Conservation (phyloP, 2,113 vertebrate species). For the Syngnathus typhle region DNA sequence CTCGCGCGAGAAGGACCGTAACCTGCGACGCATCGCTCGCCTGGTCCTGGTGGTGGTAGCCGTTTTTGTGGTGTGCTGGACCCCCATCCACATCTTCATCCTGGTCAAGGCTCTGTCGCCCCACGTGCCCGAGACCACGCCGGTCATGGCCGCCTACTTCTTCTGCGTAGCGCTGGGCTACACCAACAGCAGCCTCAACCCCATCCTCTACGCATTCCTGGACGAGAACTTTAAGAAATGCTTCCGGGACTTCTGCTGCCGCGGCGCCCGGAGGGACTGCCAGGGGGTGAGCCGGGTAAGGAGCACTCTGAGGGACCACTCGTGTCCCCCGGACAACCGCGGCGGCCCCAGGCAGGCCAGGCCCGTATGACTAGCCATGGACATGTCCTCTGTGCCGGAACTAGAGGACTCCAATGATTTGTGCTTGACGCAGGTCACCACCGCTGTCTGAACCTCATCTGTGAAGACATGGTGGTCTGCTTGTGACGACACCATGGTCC, state of each 20-base stretch:
- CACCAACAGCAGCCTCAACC: slow-evolving; percentile 96
- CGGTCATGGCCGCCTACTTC: slow-evolving; percentile 88
- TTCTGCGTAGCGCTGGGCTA: slow-evolving; percentile 96
- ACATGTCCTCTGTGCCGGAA: slow-evolving; percentile 77
- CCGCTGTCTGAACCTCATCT: slow-evolving; percentile 67
- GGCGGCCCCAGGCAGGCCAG: slow-evolving; percentile 68
- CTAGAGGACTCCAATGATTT: slow-evolving; percentile 82
- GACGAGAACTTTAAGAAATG: slow-evolving; percentile 98
- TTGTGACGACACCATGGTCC: background rate
- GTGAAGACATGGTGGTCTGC: background rate
- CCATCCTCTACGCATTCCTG: slow-evolving; percentile 76
- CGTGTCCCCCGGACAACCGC: slow-evolving; percentile 71
- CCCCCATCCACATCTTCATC: slow-evolving; percentile 93
- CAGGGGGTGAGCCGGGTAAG: slow-evolving; percentile 77
- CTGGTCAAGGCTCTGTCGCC: slow-evolving; percentile 80
- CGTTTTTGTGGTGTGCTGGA: slow-evolving; percentile 90
- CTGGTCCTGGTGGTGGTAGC: slow-evolving; percentile 92
- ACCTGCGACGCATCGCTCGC: slow-evolving; percentile 89
- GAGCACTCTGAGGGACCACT: slow-evolving; percentile 79
- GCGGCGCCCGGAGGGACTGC: slow-evolving; percentile 66
- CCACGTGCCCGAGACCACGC: slow-evolving; percentile 82
- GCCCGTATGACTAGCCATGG: slow-evolving; percentile 96
- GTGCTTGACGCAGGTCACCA: slow-evolving; percentile 85
- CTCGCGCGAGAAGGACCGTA: slow-evolving; percentile 92
- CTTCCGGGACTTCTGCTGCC: slow-evolving; percentile 94